Evolutionary conservation across 2,888 invertebrate species (phyloP), one percentile per base, ranked within the genome.

Genomic region (Agrochola circellaris): DNA sequence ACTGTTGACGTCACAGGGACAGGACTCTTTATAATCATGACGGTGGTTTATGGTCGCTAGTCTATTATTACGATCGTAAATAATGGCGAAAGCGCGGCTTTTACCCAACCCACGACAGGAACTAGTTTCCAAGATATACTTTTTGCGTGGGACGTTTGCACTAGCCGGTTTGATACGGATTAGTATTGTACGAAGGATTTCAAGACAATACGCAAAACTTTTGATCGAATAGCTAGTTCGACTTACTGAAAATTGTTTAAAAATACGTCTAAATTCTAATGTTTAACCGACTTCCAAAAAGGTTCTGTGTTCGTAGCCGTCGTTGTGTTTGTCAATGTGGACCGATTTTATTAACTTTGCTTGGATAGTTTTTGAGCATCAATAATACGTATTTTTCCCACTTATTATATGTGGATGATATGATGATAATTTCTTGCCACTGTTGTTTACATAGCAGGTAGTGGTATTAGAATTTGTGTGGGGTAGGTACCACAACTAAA

Each of bases 31-130:
- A 48, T 42, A 75, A 77, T 61, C 58, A 79, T 51, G 68, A 56
- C 51, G 9, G 65, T 83, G 72, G 71, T 85, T 85, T 86, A 85
- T 86, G 77, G 42, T 62, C 7, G n/a, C 45, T 17, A 67, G 45
- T 34, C 72, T 70, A 67, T 73, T 80, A 84, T 87, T 86, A 73
- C 51, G 26, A 20, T 67, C 77, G 23, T 85, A 71, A 84, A 87
- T 83, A 73, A 70, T 64, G 54, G 87, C 38, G 84, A 85, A 86
- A 85, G 84, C 17, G 13, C 56, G 42, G 74, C 84, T 79, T 77
- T 83, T 85, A 73, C 87, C 74, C 76, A 60, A 70, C 75, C 70
- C 75, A 82, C 60, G 72, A 4, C 54, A 30, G 68, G 66, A 75
- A 73, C 77, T 75, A 74, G 77, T 84, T 80, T 70, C 66, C 23